A percentile compares a stretch with the other conserved stretches of the same genome.
Evolutionary conservation across 64 coral and sea anemone species (phyloP).

Genomic region (Dendrophyllia cribrosa): DNA sequence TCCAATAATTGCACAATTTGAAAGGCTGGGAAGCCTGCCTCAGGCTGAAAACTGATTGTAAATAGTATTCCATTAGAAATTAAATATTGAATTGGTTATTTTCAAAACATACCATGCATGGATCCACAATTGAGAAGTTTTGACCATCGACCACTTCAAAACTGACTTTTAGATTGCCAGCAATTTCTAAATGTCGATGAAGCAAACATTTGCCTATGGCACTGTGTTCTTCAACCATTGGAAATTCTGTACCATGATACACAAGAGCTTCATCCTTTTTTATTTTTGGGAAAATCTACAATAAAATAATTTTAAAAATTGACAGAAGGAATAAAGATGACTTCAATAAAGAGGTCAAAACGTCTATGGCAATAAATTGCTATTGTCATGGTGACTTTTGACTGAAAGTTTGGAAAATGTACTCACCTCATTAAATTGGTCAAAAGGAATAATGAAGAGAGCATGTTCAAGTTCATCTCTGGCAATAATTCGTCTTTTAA

Average conservation of each 20-base stretch:
- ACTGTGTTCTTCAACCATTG: neutral
- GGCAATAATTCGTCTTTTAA: constrained; percentile 22
- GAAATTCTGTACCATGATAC: constrained; percentile 23
- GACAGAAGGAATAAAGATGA: no score
- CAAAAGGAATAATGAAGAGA: neutral
- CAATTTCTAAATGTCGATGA: neutral
- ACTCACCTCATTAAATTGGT: constrained; percentile 3
- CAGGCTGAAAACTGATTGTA: no score
- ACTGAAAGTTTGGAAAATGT: no score
- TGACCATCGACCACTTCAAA: constrained; percentile 3
- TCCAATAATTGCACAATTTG: no score
- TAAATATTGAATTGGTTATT: no score
- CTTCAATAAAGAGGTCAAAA: no score
- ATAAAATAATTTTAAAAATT: neutral
- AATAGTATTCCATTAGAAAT: no score
- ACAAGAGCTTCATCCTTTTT: constrained; percentile 28
- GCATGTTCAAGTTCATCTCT: neutral
- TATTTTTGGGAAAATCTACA: constrained; percentile 12
- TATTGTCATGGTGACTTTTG: no score
- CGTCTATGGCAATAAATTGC: no score
- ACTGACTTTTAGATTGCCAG: neutral
- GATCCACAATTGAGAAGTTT: neutral
- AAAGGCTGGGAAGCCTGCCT: no score
- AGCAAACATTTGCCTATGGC: neutral
- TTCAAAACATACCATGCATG: neutral